These are phyloP conservation scores for Altica lythri DNA, from an alignment of 2,888 invertebrate species.

Conservation along the genomic window DNA sequence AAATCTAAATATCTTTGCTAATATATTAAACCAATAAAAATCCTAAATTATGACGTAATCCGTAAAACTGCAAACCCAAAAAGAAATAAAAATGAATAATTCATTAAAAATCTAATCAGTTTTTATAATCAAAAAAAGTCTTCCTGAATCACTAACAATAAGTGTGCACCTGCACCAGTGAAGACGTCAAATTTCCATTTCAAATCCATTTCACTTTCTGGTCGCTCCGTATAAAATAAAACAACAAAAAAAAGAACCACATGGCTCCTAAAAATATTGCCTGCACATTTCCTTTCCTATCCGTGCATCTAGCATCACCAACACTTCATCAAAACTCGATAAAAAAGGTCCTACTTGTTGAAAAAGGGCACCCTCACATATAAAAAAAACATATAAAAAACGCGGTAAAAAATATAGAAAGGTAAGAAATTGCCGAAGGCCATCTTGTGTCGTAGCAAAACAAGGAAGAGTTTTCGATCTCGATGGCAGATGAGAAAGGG, in stretches of 20 bases:
- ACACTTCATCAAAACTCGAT: constrained; percentile 31
- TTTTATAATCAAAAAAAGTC: constrained; percentile 8
- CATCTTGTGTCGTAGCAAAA: constrained; percentile 38
- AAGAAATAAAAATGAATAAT: no score
- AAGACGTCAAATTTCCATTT: constrained; percentile 26
- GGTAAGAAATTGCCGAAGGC: constrained; percentile 47
- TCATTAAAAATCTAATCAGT: no score
- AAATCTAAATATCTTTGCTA: no score
- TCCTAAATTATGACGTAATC: no score
- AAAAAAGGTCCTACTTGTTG: constrained; percentile 22
- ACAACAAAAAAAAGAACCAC: constrained; percentile 15
- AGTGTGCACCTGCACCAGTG: constrained; percentile 19
- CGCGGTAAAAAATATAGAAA: constrained; percentile 37
- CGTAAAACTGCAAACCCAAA: no score
- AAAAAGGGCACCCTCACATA: constrained; percentile 23
- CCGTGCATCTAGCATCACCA: constrained; percentile 11
- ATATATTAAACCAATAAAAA: no score
- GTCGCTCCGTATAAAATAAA: constrained; percentile 13
- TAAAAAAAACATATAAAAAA: constrained; percentile 34
- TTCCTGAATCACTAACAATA: constrained; percentile 12
- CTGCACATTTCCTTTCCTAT: constrained; percentile 25
- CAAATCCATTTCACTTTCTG: constrained; percentile 28
- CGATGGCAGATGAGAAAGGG: constrained; percentile 41
- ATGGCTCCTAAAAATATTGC: constrained; percentile 29
- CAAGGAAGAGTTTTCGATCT: constrained; percentile 29